Evolutionary conservation across 2,113 vertebrate species (phyloP), one percentile per base, ranked within the genome.

Genomic region (Clarias gariepinus): DNA sequence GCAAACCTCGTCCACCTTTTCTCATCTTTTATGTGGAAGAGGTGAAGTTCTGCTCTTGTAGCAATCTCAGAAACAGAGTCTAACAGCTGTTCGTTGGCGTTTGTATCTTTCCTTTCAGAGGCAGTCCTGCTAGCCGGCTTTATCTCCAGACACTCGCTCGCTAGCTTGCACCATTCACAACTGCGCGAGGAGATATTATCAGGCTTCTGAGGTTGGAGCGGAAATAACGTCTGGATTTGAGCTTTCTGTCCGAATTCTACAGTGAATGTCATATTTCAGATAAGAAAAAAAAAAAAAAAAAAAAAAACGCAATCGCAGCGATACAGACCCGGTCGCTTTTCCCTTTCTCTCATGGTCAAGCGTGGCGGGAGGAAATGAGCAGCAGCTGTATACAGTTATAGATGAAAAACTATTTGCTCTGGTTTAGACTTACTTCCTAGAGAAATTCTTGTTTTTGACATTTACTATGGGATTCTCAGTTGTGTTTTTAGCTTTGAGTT

Each of bases 221-320:
- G 79, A 88, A 85, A 82, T 85, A 74, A 88, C 2, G 81, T 82
- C 83, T 76, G 15, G 66, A 68, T 85, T 77, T 79, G 25, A 66
- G 63, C 77, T 63, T 85, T 73, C 58, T 81, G 74, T 73, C 78
- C 28, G 13, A 52, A 78, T 85, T 73, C 79, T 25, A 47, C 68
- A 18, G 30, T 6, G 30, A 81, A 81, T 33, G 30, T 81, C 33
- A 36, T 25, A 61, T 61, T 81, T 81, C 78, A 81, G 84, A 88
- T 85, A 88, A 82, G 69, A 66, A 82, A 47, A 8, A 47, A 6
- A 7, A 7, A 6, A 47, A 47, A 6, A 47, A 47, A 47, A 47
- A 47, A 47, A 47, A 8, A 47, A 47, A 47, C 47, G 6, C 82
- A 73, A 81, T 88, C 83, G 4, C 57, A 61, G 19, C 0, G 30